Evolutionary conservation across 2,797 vertebrate species (phyloP).

Genomic region (Prionace glauca): DNA sequence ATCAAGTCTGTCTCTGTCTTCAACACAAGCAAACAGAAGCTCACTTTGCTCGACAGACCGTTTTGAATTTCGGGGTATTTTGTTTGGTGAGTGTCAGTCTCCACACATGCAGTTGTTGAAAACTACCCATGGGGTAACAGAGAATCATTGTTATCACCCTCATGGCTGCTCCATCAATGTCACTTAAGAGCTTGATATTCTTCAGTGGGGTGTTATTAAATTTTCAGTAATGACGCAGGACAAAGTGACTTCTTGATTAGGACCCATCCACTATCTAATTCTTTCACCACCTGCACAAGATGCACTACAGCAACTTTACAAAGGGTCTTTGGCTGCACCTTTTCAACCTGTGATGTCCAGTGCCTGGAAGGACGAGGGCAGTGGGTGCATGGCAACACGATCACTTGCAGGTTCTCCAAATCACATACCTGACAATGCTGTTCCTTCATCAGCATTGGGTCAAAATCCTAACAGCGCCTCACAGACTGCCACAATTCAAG

Average conservation of each 20-base stretch:
- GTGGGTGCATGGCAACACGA: not conserved
- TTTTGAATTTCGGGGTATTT: constrained; percentile 31
- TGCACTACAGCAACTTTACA: not conserved
- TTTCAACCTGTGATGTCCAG: not conserved
- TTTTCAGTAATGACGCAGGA: not conserved
- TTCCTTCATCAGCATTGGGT: too few species aligned
- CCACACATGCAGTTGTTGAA: not conserved
- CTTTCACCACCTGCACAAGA: not conserved
- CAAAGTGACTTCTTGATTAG: too few species aligned
- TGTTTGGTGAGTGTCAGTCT: constrained; percentile 28
- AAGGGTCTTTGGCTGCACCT: not conserved
- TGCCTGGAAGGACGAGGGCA: not conserved
- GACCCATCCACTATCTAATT: too few species aligned
- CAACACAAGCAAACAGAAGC: not conserved
- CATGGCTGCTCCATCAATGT: not conserved
- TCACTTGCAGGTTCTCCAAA: not conserved
- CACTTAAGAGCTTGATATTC: not conserved
- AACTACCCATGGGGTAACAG: not conserved
- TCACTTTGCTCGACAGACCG: not conserved
- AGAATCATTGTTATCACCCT: not conserved
- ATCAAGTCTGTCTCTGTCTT: not conserved
- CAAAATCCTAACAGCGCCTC: too few species aligned
- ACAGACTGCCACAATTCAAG: too few species aligned
- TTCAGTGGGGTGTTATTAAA: not conserved
- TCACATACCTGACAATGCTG: too few species aligned